A percentile compares a stretch with the other conserved stretches of the same genome.
phyloP scores from a whole-genome alignment of 2,888 invertebrate species.

The Rhopalosiphum nymphaeae region DNA sequence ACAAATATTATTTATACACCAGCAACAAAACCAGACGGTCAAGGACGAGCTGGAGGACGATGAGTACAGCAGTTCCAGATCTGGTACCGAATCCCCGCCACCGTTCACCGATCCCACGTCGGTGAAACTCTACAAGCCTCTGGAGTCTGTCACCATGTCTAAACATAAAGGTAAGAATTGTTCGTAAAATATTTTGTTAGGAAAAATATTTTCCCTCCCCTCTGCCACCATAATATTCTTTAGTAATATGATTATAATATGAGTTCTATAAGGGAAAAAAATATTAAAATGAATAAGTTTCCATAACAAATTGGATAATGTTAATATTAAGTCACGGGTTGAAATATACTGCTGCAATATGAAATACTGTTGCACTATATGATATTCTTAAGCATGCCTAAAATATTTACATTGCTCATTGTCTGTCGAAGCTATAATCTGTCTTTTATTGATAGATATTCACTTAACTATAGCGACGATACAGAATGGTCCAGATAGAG shows the following conservation, averaged over 20 bases:
- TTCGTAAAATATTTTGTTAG: neutral
- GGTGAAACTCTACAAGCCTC: slow-evolving; percentile 60
- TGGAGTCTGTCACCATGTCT: slow-evolving; percentile 65
- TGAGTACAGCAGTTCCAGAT: slow-evolving; percentile 39
- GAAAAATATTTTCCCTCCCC: neutral
- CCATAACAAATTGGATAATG: neutral
- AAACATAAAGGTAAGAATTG: slow-evolving; percentile 61
- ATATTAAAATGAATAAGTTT: neutral
- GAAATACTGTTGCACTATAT: neutral
- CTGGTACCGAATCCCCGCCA: slow-evolving; percentile 52
- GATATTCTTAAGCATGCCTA: neutral
- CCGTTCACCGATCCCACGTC: slow-evolving; percentile 65
- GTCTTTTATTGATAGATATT: too few species aligned
- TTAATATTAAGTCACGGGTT: neutral
- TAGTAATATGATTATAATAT: neutral
- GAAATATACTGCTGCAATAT: neutral
- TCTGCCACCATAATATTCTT: neutral
- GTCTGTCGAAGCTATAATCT: too few species aligned
- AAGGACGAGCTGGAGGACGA: slow-evolving; percentile 10
- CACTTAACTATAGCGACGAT: too few species aligned
- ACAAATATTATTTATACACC: neutral
- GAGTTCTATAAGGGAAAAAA: neutral
- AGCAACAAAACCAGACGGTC: neutral
- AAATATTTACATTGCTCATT: neutral
- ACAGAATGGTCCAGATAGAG: neutral